phyloP scores from a whole-genome alignment of 2,888 invertebrate species.

The Harpalus rufipes region DNA sequence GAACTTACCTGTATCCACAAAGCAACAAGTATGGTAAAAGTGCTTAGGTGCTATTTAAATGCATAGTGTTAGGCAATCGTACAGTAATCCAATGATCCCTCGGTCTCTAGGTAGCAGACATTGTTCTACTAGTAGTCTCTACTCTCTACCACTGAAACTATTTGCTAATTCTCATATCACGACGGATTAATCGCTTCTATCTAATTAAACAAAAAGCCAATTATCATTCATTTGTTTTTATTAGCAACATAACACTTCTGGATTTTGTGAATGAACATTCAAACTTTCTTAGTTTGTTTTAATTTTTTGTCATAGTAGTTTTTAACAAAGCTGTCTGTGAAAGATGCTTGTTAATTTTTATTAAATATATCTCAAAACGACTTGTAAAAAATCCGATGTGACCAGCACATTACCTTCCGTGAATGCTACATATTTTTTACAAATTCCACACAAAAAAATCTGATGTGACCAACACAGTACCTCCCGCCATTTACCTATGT shows the following conservation, averaged over 20 bases:
- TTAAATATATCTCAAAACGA: too few relatives aligned
- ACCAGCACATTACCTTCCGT: too few relatives aligned
- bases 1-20: not conserved
- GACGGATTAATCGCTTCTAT: conserved; percentile 28
- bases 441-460: too few relatives aligned
- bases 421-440: too few relatives aligned
- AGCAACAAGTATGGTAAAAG: conserved; percentile 24
- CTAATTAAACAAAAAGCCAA: conserved; percentile 54
- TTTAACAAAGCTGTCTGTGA: too few relatives aligned
- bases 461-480: too few relatives aligned
- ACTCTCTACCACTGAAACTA: conserved; percentile 27
- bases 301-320: not conserved
- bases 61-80: conserved; percentile 22
- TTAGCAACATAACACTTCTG: conserved; percentile 15
- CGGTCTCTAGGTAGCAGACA: not conserved
- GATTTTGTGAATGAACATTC: not conserved
- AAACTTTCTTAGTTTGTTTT: conserved; percentile 17
- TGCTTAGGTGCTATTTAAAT: conserved; percentile 38
- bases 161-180: conserved; percentile 49
- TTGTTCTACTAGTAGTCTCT: too few relatives aligned
- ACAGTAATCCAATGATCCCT: not conserved
- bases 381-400: too few relatives aligned
- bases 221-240: conserved; percentile 51
- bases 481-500: too few relatives aligned
- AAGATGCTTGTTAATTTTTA: too few relatives aligned